Evolutionary conservation across 2,113 vertebrate genomes (phyloP), one percentile per base, ranked within the genome.

Genomic region (Nothocercus julius): DNA sequence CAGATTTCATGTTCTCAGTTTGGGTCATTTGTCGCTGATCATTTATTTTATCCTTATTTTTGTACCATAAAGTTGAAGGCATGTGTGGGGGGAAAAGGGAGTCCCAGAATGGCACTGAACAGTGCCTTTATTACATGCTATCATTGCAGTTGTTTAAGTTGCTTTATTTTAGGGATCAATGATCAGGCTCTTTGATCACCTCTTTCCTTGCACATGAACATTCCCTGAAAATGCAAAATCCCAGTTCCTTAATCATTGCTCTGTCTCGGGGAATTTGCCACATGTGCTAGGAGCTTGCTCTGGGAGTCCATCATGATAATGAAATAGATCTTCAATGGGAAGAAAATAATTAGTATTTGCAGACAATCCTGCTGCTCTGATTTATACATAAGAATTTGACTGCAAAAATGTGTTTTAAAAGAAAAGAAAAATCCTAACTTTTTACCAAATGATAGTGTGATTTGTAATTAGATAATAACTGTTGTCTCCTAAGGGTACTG

Each of bases 401-500:
- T 85, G 82, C 78, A 96, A 91, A 96, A 96, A 64, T 38, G 64
- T 93, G 85, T 58, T 66, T 28, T 17, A 40, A 28, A 42, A 54
- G 76, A 93, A 91, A 30, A 67, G 47, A 78, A 94, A 91, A 89
- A 93, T 85, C 44, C 59, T 93, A 96, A 96, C 87, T 87, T 97
- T 97, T 97, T 97, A 95, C 97, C 89, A 97, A 97, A 96, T 97
- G 97, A 96, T 97, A 7, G 70, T 97, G 95, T 97, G 95, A 98
- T 97, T 97, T 98, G 98, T 98, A 97, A 98, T 98, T 98, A 98
- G 96, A 97, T 97, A 98, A 98, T 97, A 96, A 96, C 95, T 58
- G 86, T 95, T 97, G 95, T 97, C 97, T 97, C 96, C 96, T 95
- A 89, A 91, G 95, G 93, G 89, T 75, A 94, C 95, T 98, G 98